These are phyloP conservation scores for Merluccius polli DNA, from an alignment of 2,797 vertebrate species.

Conservation along the genomic window DNA sequence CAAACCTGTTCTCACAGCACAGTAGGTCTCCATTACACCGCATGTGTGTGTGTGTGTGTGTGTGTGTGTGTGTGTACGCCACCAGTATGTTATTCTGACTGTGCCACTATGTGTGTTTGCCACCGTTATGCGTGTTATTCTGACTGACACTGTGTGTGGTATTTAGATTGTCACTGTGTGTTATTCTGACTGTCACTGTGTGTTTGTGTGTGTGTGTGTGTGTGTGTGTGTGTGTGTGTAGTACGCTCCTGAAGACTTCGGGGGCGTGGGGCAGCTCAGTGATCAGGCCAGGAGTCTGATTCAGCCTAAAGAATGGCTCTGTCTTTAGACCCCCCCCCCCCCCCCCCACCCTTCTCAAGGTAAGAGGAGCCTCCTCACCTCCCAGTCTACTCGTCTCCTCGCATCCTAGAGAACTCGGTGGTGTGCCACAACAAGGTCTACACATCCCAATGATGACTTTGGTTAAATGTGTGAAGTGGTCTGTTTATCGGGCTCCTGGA, in stretches of 20 bases:
- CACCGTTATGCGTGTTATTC: too few relatives aligned
- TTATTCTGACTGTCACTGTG: background rate
- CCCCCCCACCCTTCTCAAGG: slow-evolving; percentile 62
- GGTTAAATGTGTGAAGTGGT: background rate
- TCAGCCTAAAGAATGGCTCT: slow-evolving; percentile 99
- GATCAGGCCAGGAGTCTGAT: slow-evolving; percentile 92
- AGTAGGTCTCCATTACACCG: slow-evolving; percentile 11
- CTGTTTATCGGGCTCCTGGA: background rate
- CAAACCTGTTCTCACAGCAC: slow-evolving; percentile 34
- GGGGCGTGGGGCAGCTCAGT: slow-evolving; percentile 88
- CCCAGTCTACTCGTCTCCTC: background rate
- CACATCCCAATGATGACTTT: background rate
- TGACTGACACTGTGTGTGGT: background rate
- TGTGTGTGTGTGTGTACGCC: background rate
- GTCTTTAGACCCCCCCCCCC: slow-evolving; percentile 82
- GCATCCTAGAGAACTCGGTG: background rate
- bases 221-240: slow-evolving; percentile 64
- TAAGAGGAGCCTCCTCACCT: slow-evolving; percentile 72
- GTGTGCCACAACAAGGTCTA: background rate
- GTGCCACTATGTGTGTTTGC: background rate
- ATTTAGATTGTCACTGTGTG: background rate
- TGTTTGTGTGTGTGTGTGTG: background rate
- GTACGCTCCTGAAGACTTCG: slow-evolving; percentile 93
- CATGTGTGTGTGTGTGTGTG: background rate
- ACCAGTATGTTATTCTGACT: slow-evolving; percentile 1